Conservation (phyloP, 2,888 invertebrate species). For the Protodeltote pygarga region DNA sequence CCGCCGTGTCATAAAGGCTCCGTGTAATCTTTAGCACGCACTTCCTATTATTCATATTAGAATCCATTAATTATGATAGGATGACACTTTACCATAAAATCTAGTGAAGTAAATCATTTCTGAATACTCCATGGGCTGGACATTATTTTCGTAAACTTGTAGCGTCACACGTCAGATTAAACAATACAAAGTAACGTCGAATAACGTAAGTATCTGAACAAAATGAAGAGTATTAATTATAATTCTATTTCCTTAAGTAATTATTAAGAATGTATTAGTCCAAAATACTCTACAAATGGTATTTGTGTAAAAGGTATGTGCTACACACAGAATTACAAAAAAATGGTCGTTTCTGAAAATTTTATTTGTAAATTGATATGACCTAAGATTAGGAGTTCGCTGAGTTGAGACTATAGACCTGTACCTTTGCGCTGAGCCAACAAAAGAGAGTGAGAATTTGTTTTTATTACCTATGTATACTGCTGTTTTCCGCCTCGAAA, state of each 20-base stretch:
- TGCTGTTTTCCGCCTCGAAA: slow-evolving; percentile 24
- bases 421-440: too few relatives aligned
- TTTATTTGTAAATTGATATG: slow-evolving; percentile 4
- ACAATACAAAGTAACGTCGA: neutral
- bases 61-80: slow-evolving; percentile 52
- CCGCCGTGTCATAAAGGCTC: slow-evolving; percentile 27
- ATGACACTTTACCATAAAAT: slow-evolving; percentile 32
- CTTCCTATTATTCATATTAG: slow-evolving; percentile 48
- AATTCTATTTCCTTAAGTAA: slow-evolving; percentile 11
- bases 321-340: slow-evolving; percentile 44
- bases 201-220: too few relatives aligned
- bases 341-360: slow-evolving; percentile 1
- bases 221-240: slow-evolving; percentile 11
- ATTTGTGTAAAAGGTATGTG: slow-evolving; percentile 46
- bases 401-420: too few relatives aligned
- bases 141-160: slow-evolving; percentile 5
- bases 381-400: too few relatives aligned
- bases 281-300: slow-evolving; percentile 25
- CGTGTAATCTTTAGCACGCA: slow-evolving; percentile 51
- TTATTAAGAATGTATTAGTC: slow-evolving; percentile 7
- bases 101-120: slow-evolving; percentile 28
- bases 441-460: slow-evolving; percentile 19
- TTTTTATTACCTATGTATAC: slow-evolving; percentile 30
- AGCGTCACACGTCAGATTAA: slow-evolving; percentile 4
- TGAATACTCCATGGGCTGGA: slow-evolving; percentile 15